Conservation (phyloP, 2,888 invertebrate genomes). For the Odiellus spinosus region DNA sequence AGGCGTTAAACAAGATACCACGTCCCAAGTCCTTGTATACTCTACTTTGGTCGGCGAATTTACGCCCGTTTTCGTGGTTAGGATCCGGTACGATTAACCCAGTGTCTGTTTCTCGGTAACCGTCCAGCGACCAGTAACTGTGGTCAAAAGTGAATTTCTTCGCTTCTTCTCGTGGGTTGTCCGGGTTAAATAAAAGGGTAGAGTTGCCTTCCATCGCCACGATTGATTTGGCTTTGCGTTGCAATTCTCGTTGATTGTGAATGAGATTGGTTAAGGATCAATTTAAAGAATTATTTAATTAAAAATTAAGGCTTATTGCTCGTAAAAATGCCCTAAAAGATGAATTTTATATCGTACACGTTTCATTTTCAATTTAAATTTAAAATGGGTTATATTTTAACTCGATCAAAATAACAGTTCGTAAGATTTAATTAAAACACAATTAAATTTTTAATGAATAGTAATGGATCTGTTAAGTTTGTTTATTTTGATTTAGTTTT, state of each 20-base stretch:
- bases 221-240: constrained; percentile 33
- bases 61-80: constrained; percentile 30
- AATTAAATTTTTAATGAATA: too few relatives aligned
- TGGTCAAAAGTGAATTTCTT: constrained; percentile 38
- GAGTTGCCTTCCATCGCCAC: constrained; percentile 35
- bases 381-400: too few relatives aligned
- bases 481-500: too few relatives aligned
- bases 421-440: too few relatives aligned
- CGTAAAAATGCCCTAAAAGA: background rate
- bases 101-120: constrained; percentile 31
- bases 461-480: too few relatives aligned
- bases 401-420: too few relatives aligned
- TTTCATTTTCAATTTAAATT: too few relatives aligned
- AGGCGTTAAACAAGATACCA: constrained; percentile 39
- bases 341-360: too few relatives aligned
- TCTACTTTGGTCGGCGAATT: constrained; percentile 38
- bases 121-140: constrained; percentile 42
- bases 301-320: too few relatives aligned
- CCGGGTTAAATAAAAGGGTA: constrained; percentile 35
- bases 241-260: constrained; percentile 36
- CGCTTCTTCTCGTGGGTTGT: constrained; percentile 27
- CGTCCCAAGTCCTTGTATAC: constrained; percentile 39
- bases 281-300: background rate
- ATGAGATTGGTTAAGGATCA: background rate
- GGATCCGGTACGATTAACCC: constrained; percentile 33